These are phyloP conservation scores for Aplochiton taeniatus DNA, from an alignment of 2,797 vertebrate species.

Conservation along the genomic window DNA sequence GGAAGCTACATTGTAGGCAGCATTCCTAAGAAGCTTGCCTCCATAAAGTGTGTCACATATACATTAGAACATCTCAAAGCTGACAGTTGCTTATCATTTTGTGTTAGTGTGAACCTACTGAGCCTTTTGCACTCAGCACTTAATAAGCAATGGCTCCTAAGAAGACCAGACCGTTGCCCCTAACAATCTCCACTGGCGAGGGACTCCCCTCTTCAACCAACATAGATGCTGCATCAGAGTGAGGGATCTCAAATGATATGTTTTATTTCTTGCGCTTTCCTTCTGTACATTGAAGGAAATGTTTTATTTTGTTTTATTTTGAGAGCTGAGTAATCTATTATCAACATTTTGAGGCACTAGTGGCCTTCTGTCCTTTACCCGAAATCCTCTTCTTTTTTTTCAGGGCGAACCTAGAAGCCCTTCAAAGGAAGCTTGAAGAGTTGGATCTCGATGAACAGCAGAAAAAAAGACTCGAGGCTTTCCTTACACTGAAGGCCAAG, in stretches of 20 bases:
- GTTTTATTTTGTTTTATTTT: not conserved
- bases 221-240: constrained; percentile 78
- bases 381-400: not conserved
- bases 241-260: constrained; percentile 49
- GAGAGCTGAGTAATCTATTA: not conserved
- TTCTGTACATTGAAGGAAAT: too few species aligned
- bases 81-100: too few species aligned
- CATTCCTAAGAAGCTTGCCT: too few species aligned
- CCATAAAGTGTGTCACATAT: too few species aligned
- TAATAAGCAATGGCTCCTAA: constrained; percentile 76
- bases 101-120: too few species aligned
- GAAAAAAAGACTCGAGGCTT: constrained; percentile 83
- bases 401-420: constrained; percentile 81
- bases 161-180: constrained; percentile 76
- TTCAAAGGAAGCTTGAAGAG: constrained; percentile 84
- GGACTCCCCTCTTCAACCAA: constrained; percentile 72
- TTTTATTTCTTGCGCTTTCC: not conserved
- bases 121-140: too few species aligned
- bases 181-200: constrained; percentile 78
- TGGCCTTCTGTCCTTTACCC: not conserved
- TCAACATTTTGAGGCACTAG: not conserved
- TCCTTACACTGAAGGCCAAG: constrained; percentile 87
- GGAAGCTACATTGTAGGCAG: too few species aligned
- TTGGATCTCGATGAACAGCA: constrained; percentile 85
- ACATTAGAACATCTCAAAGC: too few species aligned